Percentiles rank a stretch among this genome's conserved stretches.
Conservation (phyloP, 2,113 vertebrate species). For the Phainopepla nitens region DNA sequence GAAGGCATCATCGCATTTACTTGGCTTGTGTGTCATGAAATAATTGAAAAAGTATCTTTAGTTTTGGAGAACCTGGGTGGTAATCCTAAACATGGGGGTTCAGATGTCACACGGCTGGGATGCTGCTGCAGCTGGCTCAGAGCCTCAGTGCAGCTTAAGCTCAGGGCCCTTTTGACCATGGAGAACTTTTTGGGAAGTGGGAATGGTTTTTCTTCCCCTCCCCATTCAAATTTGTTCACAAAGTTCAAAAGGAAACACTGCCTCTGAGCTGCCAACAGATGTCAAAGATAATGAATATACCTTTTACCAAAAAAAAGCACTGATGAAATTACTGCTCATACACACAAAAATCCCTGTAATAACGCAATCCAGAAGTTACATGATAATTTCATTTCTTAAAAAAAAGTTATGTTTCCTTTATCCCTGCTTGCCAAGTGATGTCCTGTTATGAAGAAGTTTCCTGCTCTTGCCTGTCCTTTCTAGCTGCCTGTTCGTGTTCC, state of each 20-base stretch:
- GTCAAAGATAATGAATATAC: background rate
- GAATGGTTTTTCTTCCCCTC: background rate
- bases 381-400: background rate
- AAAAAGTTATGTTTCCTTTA: background rate
- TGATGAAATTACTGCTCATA: background rate
- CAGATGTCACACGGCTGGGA: background rate
- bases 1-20: background rate
- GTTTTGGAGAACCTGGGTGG: background rate
- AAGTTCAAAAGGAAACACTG: background rate
- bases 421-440: background rate
- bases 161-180: background rate
- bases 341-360: accelerated
- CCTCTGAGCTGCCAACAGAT: background rate
- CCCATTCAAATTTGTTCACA: background rate
- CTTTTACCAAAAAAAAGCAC: background rate
- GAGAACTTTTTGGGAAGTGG: background rate
- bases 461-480: background rate
- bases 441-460: background rate
- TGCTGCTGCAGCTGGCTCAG: accelerated
- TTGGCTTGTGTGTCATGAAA: background rate
- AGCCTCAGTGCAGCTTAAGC: background rate
- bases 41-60: background rate
- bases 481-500: accelerated
- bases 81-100: background rate
- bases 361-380: background rate